phyloP scores from a whole-genome alignment of 2,888 invertebrate species.

The Oeneis ivallda region DNA sequence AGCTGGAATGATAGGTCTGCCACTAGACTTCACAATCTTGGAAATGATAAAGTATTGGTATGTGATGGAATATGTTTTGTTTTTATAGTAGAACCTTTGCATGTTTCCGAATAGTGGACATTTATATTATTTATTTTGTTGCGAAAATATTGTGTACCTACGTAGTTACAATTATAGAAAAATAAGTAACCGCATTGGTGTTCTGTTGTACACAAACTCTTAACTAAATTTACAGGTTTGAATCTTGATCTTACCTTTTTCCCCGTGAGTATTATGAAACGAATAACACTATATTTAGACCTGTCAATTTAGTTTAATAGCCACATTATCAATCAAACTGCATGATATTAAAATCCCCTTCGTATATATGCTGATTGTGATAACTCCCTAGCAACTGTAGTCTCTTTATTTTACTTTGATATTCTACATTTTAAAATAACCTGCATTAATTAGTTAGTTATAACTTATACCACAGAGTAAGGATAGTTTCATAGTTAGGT shows the following conservation, averaged over 20 bases:
- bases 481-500: no score
- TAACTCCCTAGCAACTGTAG: no score
- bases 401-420: neutral
- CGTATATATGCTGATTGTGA: neutral
- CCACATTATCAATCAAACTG: neutral
- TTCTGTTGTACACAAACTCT: no score
- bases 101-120: conserved; percentile 10
- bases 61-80: conserved; percentile 44
- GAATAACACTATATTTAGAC: no score
- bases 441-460: neutral
- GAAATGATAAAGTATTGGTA: conserved; percentile 75
- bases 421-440: neutral
- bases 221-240: no score
- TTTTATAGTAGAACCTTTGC: conserved; percentile 22
- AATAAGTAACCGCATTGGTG: no score
- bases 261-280: no score
- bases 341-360: no score
- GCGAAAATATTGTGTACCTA: neutral
- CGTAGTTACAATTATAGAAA: neutral
- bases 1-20: conserved; percentile 66
- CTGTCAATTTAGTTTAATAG: neutral
- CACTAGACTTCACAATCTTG: conserved; percentile 66
- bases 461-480: no score
- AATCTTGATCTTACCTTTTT: no score
- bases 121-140: neutral